Percentiles rank a stretch among this genome's conserved stretches.
phyloP scores from a whole-genome alignment of 2,113 vertebrate species.

The Cavia porcellus region DNA sequence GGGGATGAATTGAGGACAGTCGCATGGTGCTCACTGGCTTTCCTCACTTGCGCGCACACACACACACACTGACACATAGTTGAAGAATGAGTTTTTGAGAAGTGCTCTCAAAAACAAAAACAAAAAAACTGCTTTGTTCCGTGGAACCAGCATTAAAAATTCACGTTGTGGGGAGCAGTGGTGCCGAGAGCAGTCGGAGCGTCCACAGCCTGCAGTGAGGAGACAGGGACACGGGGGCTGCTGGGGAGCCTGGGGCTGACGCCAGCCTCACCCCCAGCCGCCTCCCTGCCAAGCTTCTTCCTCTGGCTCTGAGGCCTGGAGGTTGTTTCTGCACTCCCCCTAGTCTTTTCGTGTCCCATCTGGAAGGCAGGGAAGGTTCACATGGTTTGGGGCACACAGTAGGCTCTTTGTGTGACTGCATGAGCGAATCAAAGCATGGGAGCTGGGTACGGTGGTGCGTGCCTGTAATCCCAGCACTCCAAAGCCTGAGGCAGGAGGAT shows the following conservation, averaged over 20 bases:
- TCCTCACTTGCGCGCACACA: too few relatives aligned
- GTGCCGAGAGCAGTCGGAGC: background rate
- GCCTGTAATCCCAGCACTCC: background rate
- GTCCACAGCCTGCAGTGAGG: background rate
- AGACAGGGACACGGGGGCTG: background rate
- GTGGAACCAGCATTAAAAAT: slow-evolving; percentile 63
- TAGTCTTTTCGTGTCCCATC: background rate
- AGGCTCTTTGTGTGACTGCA: background rate
- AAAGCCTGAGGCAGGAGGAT: background rate
- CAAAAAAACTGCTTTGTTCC: slow-evolving; percentile 63
- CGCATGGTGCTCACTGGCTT: background rate
- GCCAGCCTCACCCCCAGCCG: rapidly evolving
- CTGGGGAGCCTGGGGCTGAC: background rate
- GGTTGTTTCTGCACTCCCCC: background rate
- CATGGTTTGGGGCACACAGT: background rate
- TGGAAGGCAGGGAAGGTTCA: background rate
- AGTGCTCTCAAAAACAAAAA: slow-evolving; percentile 72
- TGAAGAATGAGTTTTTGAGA: slow-evolving; percentile 36
- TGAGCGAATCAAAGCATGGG: background rate
- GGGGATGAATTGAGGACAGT: slow-evolving; percentile 19
- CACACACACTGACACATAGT: background rate
- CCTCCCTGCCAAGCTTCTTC: background rate
- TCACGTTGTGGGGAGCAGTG: background rate
- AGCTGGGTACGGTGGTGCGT: background rate
- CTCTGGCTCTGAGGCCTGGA: background rate